Base-by-base conservation (phyloP, 1,140 invertebrate genomes). In the Cecropterus lyciades region DNA sequence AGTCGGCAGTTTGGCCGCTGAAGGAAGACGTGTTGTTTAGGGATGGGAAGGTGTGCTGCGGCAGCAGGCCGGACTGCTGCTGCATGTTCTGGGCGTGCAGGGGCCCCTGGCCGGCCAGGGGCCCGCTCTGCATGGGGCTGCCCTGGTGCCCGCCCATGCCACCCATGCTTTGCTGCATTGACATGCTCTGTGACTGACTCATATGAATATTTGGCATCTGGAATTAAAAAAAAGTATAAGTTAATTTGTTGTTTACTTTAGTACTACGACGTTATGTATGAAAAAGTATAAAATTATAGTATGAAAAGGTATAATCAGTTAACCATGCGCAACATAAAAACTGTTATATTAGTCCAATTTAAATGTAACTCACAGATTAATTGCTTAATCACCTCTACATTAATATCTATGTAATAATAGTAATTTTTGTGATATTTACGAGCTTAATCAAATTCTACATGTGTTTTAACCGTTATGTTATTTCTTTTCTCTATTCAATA, bases 201-300 rank as follows among this genome's bases (percentile, higher is more conserved):
- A 95, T 94, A 79, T 95, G 94, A 66, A 95, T 93, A 74, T 93
- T 94, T 62, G 93, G 87, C 91, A 95, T 94, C 85, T 95, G 93
- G 73, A 94, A 92, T 81, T 84, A 33, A 6, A 8, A 33, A 33
- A 33, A 33, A 33, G 3, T 6, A 1, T 33, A 7, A 3, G 9
- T 33, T 1, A 33, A 33, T 33, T 33, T 8, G 9, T 6, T 33
- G 30, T 33, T 33, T 33, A 10, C 9, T 33, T 33, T 8, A 3
- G 20, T 24, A 5, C 20, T 24, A 24, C 20, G 11, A 43, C 0
- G 11, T 43, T 30, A 46, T n/a, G n/a, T n/a, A n/a, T n/a, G n/a
- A n/a, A n/a, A n/a, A n/a, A n/a, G n/a, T n/a, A n/a, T n/a, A n/a
- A n/a, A n/a, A n/a, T n/a, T n/a, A n/a, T n/a, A n/a, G n/a, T n/a